These are phyloP conservation scores for Sturnira hondurensis DNA, from an alignment of 2,113 vertebrate genomes.

Conservation along the genomic window DNA sequence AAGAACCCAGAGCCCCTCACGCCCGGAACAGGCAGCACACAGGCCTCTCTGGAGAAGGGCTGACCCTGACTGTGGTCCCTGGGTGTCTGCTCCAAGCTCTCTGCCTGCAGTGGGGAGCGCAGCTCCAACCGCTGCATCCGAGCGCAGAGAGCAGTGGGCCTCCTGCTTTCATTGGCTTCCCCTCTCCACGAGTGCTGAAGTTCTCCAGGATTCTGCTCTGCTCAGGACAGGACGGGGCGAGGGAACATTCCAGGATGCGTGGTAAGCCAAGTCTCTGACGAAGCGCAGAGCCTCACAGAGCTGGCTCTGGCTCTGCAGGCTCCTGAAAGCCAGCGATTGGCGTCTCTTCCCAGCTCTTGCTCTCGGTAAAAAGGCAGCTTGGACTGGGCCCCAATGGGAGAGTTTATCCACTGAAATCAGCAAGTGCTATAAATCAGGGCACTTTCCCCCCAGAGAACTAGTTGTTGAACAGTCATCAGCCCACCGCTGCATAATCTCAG, in stretches of 20 bases:
- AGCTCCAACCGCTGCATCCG: rapidly evolving
- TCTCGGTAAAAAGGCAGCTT: not conserved
- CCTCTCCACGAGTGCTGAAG: not conserved
- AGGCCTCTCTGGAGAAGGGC: not conserved
- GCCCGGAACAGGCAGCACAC: not conserved
- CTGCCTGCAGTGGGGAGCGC: rapidly evolving
- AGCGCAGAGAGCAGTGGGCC: not conserved
- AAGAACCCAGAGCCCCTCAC: not conserved
- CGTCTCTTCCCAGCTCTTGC: not conserved
- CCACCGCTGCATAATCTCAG: not conserved
- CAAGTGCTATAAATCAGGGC: not conserved
- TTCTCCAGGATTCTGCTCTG: not conserved
- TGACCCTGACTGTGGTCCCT: too few relatives aligned
- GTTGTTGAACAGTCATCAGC: not conserved
- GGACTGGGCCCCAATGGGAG: rapidly evolving
- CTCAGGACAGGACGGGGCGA: not conserved
- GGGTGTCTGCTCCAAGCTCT: rapidly evolving
- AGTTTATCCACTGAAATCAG: not conserved
- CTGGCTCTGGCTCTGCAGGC: not conserved
- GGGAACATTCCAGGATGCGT: not conserved
- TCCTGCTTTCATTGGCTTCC: not conserved
- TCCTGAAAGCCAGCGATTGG: not conserved
- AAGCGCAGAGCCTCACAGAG: not conserved
- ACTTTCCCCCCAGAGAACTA: not conserved
- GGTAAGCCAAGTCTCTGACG: not conserved